Base-by-base conservation (phyloP, 2,113 vertebrate genomes). In the Leptodactylus fuscus region DNA sequence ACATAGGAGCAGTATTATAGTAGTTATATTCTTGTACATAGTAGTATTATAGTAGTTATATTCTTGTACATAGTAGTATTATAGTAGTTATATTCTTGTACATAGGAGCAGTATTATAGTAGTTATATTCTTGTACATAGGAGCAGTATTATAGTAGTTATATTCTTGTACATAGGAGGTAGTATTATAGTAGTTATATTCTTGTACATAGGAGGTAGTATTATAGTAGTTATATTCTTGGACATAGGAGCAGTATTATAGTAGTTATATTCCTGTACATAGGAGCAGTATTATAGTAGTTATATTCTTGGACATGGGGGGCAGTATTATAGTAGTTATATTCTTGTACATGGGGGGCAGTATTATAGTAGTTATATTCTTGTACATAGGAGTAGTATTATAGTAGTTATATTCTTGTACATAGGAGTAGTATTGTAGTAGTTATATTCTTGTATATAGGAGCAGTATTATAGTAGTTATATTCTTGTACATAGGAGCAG, bases 41-140 rank as follows among this genome's bases (percentile, higher is more conserved):
- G n/a, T n/a, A 58, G 55, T 58, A 58, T 58, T 58, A 58, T 58
- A 58, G 55, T 58, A 58, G 55, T 58, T 58, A 58, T 58, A 58
- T 58, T 58, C 55, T 11, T 58, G 55, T 58, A 58, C 41, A 44
- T 44, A 44, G 41, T n/a, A n/a, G n/a, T n/a, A n/a, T n/a, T 22
- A 53, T 53, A n/a, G n/a, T n/a, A n/a, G n/a, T n/a, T n/a, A n/a
- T n/a, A n/a, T n/a, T n/a, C n/a, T n/a, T n/a, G n/a, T n/a, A n/a
- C n/a, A n/a, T n/a, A n/a, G 51, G 20, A 22, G 51, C 51, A 53
- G 20, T 53, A 53, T 22, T 53, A 53, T 53, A 53, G 18, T 53
- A 53, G 20, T 53, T 53, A 9, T 48, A 48, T 53, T 6, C 51
- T 22, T 53, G 51, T 53, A 53, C 5, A 53, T 22, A 22, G 18